These are phyloP conservation scores for Lasioglossum albipes DNA, from an alignment of 1,140 invertebrate species.

Conservation along the genomic window DNA sequence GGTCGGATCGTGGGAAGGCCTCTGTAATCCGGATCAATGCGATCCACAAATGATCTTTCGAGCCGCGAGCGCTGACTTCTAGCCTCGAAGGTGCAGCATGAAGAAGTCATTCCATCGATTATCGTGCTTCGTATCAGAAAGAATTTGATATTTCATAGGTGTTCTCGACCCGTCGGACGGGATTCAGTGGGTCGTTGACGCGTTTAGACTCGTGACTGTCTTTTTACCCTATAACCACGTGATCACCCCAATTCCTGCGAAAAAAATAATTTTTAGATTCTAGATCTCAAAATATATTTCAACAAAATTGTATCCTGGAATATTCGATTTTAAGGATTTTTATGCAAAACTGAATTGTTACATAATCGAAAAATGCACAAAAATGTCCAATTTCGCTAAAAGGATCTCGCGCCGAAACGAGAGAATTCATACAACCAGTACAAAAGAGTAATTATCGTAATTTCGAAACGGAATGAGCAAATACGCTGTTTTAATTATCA, in stretches of 20 bases:
- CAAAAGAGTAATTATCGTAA: no score
- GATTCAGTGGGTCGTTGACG: not conserved
- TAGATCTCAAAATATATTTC: no score
- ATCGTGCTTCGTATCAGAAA: conserved; percentile 37
- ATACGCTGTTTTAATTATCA: no score
- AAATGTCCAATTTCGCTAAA: no score
- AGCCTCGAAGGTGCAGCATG: conserved; percentile 42
- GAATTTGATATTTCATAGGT: conserved; percentile 49
- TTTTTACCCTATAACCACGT: not conserved
- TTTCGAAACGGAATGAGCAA: no score
- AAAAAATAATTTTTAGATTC: no score
- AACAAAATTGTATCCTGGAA: no score
- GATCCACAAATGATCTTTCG: conserved; percentile 44
- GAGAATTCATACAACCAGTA: no score
- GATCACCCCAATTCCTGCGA: not conserved
- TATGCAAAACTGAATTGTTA: no score
- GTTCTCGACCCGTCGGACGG: not conserved
- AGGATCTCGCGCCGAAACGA: no score
- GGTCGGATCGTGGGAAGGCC: conserved; percentile 28
- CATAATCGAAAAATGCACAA: no score
- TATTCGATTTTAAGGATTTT: no score
- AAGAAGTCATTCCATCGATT: conserved; percentile 45
- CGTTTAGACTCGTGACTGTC: not conserved
- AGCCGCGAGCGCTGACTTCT: conserved; percentile 30
- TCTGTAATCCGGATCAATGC: conserved; percentile 34